Evolutionary conservation across 2,888 invertebrate species (phyloP).

Genomic region (Sarcophaga rosellei): DNA sequence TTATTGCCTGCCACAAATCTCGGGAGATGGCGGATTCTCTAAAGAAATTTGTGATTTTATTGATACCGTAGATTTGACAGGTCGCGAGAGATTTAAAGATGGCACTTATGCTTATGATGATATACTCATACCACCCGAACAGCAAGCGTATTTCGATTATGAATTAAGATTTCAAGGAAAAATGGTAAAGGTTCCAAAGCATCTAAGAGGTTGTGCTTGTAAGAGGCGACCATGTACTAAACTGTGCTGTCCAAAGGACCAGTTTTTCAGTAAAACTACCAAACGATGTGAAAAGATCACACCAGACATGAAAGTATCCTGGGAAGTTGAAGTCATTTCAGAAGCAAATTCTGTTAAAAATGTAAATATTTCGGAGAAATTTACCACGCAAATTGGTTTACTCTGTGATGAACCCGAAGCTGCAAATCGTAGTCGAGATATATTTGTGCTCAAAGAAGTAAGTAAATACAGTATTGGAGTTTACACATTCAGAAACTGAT

Average conservation of each 20-base stretch:
- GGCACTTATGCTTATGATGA: conserved; percentile 73
- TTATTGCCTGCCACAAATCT: background rate
- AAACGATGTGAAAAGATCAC: conserved; percentile 47
- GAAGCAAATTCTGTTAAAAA: background rate
- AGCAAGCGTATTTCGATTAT: conserved; percentile 69
- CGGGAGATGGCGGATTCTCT: background rate
- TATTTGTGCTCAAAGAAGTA: conserved; percentile 73
- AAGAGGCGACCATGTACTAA: conserved; percentile 71
- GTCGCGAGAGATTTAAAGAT: conserved; percentile 62
- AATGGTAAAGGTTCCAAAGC: conserved; percentile 39
- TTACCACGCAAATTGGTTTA: conserved; percentile 61
- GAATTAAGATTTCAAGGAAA: conserved; percentile 35
- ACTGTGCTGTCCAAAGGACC: conserved; percentile 72
- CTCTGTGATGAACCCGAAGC: conserved; percentile 73
- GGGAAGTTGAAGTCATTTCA: conserved; percentile 25
- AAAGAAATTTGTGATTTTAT: conserved; percentile 40
- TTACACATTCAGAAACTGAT: too few relatives aligned
- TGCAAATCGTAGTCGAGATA: conserved; percentile 69
- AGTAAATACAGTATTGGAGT: background rate
- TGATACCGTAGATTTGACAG: conserved; percentile 73
- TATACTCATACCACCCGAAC: conserved; percentile 70
- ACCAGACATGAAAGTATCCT: conserved; percentile 20
- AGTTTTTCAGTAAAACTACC: background rate
- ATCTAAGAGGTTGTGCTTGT: conserved; percentile 75
- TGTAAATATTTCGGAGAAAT: conserved; percentile 41